Evolutionary conservation across 2,888 invertebrate species (phyloP), one percentile per base, ranked within the genome.

Genomic region (Cylindroiulus punctatus): DNA sequence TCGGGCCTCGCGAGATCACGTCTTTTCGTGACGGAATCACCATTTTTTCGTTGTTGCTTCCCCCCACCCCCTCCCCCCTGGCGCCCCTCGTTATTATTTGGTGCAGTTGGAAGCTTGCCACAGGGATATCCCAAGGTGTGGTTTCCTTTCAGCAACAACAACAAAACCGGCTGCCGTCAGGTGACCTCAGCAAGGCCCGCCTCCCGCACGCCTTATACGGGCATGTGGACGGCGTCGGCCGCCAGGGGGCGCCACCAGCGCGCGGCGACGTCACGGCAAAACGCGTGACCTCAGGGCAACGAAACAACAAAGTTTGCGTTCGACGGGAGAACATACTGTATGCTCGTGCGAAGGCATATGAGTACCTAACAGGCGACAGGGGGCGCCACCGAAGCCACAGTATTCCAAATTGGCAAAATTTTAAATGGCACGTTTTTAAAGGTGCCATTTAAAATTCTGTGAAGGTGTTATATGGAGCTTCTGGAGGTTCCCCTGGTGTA

Each of bases 121-220:
- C 22, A n/a, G 57, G 57, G 57, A 57, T 57, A 57, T 57, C 57
- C 57, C 57, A 57, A 57, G 57, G 57, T 57, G 57, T 57, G 57
- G 57, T 22, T 57, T 57, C 57, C 57, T 57, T 57, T 57, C 57
- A 57, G 57, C n/a, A 57, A 57, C 57, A 22, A 57, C 57, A 57
- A 57, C 57, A 57, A 57, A 57, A 57, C 57, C 57, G 57, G 57
- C 22, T 57, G 57, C 22, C 57, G 57, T 57, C 57, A 57, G 57
- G 57, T 57, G 22, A 57, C 57, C 57, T 22, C 57, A 4, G 57
- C 2, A 57, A 22, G 22, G 57, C n/a, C 57, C 57, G 57, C 57
- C 57, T 22, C 22, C 57, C n/a, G 0, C n/a, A 4, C 57, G 57
- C 57, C 57, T 5, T 57, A 57, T 57, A 57, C 17, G 57, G 57